A percentile compares a stretch with the other conserved stretches of the same genome.
These are phyloP conservation scores for Meteorus cinctellus DNA, from an alignment of 2,888 invertebrate genomes.

Conservation along the genomic window DNA sequence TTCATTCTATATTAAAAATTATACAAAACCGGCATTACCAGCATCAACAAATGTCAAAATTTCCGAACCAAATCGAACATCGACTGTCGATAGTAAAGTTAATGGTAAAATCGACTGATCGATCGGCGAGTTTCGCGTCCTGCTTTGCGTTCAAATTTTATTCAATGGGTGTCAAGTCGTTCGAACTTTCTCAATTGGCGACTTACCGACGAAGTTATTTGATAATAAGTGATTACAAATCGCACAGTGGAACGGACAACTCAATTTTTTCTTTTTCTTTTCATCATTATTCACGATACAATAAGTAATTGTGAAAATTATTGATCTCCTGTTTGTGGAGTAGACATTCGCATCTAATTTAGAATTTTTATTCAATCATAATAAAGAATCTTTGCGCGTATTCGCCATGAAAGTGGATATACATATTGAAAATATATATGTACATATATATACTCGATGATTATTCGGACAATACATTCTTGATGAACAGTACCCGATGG, in stretches of 20 bases:
- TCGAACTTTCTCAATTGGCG: constrained; percentile 15
- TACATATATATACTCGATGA: neutral
- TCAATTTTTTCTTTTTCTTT: neutral
- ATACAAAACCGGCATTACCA: constrained; percentile 68
- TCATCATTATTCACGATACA: neutral
- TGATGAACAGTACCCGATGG: neutral
- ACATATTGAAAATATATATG: neutral
- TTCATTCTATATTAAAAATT: constrained; percentile 83
- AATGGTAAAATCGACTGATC: constrained; percentile 49
- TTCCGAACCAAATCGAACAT: constrained; percentile 15
- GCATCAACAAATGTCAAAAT: neutral
- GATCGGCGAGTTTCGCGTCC: neutral
- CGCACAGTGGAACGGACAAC: neutral
- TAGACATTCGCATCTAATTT: neutral
- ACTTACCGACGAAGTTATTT: constrained; percentile 19
- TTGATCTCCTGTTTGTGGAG: neutral
- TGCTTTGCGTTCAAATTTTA: constrained; percentile 11
- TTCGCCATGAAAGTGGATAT: neutral
- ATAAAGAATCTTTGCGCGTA: neutral
- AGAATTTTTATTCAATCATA: neutral
- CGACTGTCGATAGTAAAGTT: constrained; percentile 12
- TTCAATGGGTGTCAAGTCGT: constrained; percentile 16
- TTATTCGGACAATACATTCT: neutral
- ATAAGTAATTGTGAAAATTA: neutral
- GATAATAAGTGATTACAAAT: neutral